Evolutionary conservation across 92 coral and sea anemone genomes (phyloP), one percentile per base, ranked within the genome.

Genomic region (Virgularia gustaviana): DNA sequence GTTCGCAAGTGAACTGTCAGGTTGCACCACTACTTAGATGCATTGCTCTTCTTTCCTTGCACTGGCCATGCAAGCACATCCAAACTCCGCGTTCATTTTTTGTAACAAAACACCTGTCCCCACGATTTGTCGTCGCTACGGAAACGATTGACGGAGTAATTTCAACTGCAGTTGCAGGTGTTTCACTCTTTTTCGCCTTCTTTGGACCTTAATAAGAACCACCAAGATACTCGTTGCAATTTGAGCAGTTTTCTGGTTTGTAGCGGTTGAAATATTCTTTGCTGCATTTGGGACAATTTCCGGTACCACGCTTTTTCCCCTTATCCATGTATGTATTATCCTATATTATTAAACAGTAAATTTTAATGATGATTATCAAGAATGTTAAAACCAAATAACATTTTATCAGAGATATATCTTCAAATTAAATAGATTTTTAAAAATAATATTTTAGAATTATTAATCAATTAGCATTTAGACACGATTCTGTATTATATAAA

Each of bases 171-270:
- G n/a, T n/a, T n/a, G n/a, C n/a, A n/a, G n/a, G n/a, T n/a, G n/a
- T n/a, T n/a, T n/a, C n/a, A n/a, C n/a, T n/a, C n/a, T n/a, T n/a
- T n/a, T n/a, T n/a, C n/a, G 78, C 30, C 52, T 57, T 73, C 44
- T 73, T 71, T 31, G 16, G 24, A 0, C 24, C 6, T 10, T 16
- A n/a, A 38, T 51, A 71, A 6, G 77, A 52, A 2, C 77, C 77
- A 27, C 65, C 77, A 31, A 71, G 77, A 13, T 45, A 42, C n/a
- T 71, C 52, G 23, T 29, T 27, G 15, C 77, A 71, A 2, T 30
- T 25, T 3, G 65, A 32, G 38, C 65, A 58, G 3, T 58, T 58
- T 19, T 9, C 38, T 5, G 65, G 65, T 13, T 58, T 58, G 37
- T 58, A 58, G 65, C 65, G 65, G 65, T 15, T 47, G 18, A 15